These are phyloP conservation scores for Columba livia DNA, from an alignment of 2,113 vertebrate species.

Conservation along the genomic window DNA sequence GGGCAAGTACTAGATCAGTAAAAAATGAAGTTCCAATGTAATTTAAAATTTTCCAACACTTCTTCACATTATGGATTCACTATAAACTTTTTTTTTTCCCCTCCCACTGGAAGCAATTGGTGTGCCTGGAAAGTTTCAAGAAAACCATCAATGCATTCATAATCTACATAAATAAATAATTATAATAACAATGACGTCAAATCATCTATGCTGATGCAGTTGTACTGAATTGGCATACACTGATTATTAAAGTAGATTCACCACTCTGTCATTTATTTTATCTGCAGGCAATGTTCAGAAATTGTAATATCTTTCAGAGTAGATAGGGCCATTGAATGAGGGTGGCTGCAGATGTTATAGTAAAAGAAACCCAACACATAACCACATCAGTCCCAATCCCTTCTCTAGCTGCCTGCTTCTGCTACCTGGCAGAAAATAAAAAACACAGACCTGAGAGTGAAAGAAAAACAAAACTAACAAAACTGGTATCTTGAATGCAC, in stretches of 20 bases:
- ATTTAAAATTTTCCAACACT: neutral
- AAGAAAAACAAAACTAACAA: neutral
- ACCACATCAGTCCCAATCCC: neutral
- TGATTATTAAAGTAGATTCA: neutral
- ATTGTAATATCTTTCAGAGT: neutral
- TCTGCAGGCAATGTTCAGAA: neutral
- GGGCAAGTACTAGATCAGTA: neutral
- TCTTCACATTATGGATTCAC: neutral
- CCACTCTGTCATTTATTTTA: neutral
- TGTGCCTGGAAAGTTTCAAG: neutral
- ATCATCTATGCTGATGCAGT: neutral
- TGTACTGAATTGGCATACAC: neutral
- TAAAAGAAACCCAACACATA: neutral
- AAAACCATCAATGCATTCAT: neutral
- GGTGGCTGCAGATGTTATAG: neutral
- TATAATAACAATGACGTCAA: neutral
- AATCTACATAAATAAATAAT: neutral
- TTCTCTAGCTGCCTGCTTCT: neutral
- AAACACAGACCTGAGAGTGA: neutral
- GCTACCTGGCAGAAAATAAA: neutral
- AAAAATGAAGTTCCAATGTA: neutral
- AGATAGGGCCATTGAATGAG: neutral
- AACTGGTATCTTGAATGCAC: neutral
- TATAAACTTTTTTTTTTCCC: rapidly evolving
- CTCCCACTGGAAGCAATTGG: neutral